Evolutionary conservation across 2,113 vertebrate genomes (phyloP).

Genomic region (Meles meles): DNA sequence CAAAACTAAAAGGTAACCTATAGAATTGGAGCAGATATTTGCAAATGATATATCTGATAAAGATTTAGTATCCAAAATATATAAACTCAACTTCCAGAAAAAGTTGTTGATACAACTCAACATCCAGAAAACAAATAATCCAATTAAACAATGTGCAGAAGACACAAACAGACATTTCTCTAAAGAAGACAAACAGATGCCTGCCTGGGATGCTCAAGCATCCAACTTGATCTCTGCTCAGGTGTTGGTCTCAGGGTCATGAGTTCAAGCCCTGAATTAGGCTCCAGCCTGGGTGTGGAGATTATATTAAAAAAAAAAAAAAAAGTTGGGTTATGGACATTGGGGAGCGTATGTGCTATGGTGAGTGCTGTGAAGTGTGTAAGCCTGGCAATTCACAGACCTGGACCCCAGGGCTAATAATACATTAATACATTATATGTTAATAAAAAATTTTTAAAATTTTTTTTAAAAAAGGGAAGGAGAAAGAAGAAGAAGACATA

Average conservation of each 20-base stretch:
- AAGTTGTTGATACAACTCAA: neutral
- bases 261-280: neutral
- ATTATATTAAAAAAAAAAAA: neutral
- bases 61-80: neutral
- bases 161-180: neutral
- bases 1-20: neutral
- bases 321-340: too few species aligned
- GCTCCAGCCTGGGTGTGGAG: neutral
- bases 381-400: too few species aligned
- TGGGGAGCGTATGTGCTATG: too few species aligned
- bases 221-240: neutral
- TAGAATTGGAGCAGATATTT: neutral
- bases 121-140: neutral
- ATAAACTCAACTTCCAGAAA: neutral
- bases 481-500: too few species aligned
- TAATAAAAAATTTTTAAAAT: too few species aligned
- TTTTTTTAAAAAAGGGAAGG: too few species aligned
- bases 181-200: neutral
- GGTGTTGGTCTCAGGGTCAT: neutral
- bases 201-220: neutral
- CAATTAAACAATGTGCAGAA: neutral
- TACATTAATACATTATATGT: too few species aligned
- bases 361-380: too few species aligned
- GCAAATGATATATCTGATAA: neutral
- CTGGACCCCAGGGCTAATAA: too few species aligned